These are phyloP conservation scores for Aplysina aerophoba DNA, from an alignment of 37 sponge, comb jelly and placozoan species.

Conservation along the genomic window DNA sequence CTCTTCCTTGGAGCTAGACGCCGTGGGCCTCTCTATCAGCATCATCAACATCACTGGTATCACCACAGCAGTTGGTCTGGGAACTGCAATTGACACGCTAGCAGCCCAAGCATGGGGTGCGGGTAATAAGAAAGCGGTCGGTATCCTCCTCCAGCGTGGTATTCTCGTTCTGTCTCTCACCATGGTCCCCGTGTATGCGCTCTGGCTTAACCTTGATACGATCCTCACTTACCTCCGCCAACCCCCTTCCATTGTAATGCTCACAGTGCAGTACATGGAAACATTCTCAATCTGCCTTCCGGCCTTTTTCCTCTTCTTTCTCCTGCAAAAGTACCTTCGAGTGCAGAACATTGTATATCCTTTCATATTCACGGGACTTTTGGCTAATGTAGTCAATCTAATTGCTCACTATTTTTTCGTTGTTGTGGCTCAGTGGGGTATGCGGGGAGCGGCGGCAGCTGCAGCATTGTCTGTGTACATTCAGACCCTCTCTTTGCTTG, in stretches of 20 bases:
- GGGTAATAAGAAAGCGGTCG: constrained; percentile 68
- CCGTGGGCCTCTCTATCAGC: constrained; percentile 25
- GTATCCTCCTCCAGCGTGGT: constrained; percentile 66
- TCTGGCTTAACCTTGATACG: constrained; percentile 71
- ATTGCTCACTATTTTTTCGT: constrained; percentile 27
- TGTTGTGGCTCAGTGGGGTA: constrained; percentile 3
- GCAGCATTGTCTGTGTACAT: constrained; percentile 1
- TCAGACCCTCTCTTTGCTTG: neutral
- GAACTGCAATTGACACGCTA: constrained; percentile 13
- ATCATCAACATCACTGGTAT: constrained; percentile 10
- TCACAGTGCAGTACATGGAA: constrained; percentile 9
- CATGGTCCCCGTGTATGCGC: constrained; percentile 27
- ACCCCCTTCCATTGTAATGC: constrained; percentile 54
- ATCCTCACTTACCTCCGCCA: constrained; percentile 52
- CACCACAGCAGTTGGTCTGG: constrained; percentile 1
- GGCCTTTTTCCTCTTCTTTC: constrained; percentile 11
- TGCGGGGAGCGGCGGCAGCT: constrained; percentile 36
- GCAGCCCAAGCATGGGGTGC: constrained; percentile 57
- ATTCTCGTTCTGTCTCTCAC: constrained; percentile 33
- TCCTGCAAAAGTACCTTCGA: constrained; percentile 64
- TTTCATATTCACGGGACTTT: neutral
- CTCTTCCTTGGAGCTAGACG: constrained; percentile 36
- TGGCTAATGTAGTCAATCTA: neutral
- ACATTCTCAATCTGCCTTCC: neutral
- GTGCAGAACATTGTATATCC: constrained; percentile 30